Base-by-base conservation (phyloP, 2,888 invertebrate species). In the Standfussiana lucernea region DNA sequence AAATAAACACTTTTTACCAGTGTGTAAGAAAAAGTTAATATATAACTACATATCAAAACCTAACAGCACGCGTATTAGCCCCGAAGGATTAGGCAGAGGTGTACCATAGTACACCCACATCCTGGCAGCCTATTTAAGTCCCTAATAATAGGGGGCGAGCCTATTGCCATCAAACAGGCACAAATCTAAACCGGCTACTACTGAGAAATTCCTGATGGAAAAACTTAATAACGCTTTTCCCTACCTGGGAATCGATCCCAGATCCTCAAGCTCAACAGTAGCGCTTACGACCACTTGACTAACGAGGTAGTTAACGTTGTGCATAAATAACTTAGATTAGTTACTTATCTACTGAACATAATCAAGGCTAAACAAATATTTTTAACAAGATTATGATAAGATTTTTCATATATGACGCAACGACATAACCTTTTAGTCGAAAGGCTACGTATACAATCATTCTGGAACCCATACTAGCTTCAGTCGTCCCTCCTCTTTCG, bases 401-500 rank as follows among this genome's bases (percentile, higher is more conserved):
- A n/a, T n/a, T n/a, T n/a, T n/a, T n/a, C n/a, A n/a, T n/a, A n/a
- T n/a, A n/a, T n/a, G n/a, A n/a, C n/a, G 1, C 5, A 32, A 59
- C 35, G 35, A 61, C 10, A 35, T 11, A 21, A 32, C 21, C 1
- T 59, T 45, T 50, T 32, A 15, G 10, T 35, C 24, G n/a, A 35
- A 35, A 42, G 21, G 7, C 21, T 67, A 42, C n/a, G 47, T 64
- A 10, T 32, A n/a, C 59, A 65, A 59, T 59, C 32, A 37, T 28
- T 77, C 24, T 61, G 10, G 5, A 21, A 82, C 77, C 40, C 28
- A 28, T 28, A 45, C 35, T 21, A 65, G 6, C 67, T 45, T 32
- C 45, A 6, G 13, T 32, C 13, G 69, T 40, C 40, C 83, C 69
- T 77, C 83, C 86, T 64, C 72, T 82, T 77, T 69, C 76, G 35